Base-by-base conservation (phyloP, 2,113 vertebrate genomes). In the Lamprologus speciosus region DNA sequence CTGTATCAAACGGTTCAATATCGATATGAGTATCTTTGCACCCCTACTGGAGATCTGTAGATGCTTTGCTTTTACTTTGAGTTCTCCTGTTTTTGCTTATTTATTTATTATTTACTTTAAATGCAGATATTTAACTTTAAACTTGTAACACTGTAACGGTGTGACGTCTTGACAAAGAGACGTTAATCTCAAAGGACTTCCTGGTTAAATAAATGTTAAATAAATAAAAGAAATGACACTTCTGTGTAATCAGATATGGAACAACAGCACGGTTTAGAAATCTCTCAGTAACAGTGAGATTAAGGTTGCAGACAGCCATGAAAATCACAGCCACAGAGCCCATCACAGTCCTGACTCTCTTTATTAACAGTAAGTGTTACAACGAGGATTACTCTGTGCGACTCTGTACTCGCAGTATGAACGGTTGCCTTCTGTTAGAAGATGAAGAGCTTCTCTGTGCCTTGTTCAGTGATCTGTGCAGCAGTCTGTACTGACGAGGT, bases 391-490 rank as follows among this genome's bases (percentile, higher is more conserved):
- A 21, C 37, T 13, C 63, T 65, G 60, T n/a, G 17, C 5, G 6
- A 33, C 28, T 4, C 17, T 35, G 17, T 1, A 3, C 28, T 60
- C 2, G 1, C 57, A 33, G 0, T 63, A 33, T 33, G 16, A 60
- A 60, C 5, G 7, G 13, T 17, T 58, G 2, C 31, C 28, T 63
- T 33, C 58, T 19, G 28, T 7, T 19, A 33, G 58, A 63, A 3
- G 16, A 63, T 11, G 0, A 19, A 63, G 58, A 37, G 10, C 60
- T 65, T n/a, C 1, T 5, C 33, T 37, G 60, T 37, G 33, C 3
- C 4, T 37, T n/a, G 10, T 65, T 65, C 33, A 37, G 33, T 65
- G 19, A 1, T 65, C 10, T 65, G 60, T 37, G 0, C 1, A 65
- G 60, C 33, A 65, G 19, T 65, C 33, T 65, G 8, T 11, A 63